These are phyloP conservation scores for Melanotaenia nigrans DNA, from an alignment of 2,797 vertebrate genomes.

Conservation along the genomic window DNA sequence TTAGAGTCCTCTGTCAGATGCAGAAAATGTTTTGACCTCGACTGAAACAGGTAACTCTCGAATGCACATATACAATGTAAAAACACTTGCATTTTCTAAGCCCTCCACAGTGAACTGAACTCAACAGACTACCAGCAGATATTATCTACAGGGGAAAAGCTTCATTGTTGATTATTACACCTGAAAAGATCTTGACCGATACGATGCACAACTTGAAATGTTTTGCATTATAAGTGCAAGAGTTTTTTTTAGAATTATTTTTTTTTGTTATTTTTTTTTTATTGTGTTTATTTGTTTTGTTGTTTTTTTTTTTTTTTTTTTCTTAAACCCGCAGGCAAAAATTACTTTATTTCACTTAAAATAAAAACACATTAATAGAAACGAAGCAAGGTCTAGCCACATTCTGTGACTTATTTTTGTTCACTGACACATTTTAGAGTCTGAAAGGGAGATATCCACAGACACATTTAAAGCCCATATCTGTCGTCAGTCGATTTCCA, in stretches of 20 bases:
- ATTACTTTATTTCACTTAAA: constrained; percentile 16
- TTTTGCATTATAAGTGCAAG: too few relatives aligned
- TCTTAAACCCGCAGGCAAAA: background rate
- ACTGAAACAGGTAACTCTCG: constrained; percentile 21
- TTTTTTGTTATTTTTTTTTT: too few relatives aligned
- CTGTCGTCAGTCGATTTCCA: constrained; percentile 51
- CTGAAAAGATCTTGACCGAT: constrained; percentile 40
- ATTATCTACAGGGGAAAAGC: constrained; percentile 24
- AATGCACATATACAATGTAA: constrained; percentile 4
- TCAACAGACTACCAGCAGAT: constrained; percentile 5
- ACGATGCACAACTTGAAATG: background rate
- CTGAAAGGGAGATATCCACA: constrained; percentile 44
- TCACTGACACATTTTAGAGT: constrained; percentile 30
- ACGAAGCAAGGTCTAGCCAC: background rate
- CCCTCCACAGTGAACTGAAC: constrained; percentile 23
- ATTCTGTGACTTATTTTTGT: background rate
- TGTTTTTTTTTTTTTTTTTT: background rate
- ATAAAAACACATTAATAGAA: constrained; percentile 17
- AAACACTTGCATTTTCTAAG: background rate
- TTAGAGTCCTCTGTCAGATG: constrained; percentile 12
- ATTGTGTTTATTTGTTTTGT: too few relatives aligned
- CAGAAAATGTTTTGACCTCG: constrained; percentile 27
- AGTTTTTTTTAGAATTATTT: too few relatives aligned
- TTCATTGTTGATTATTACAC: constrained; percentile 52
- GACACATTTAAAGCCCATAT: constrained; percentile 46